Evolutionary conservation across 2,888 invertebrate species (phyloP).

Genomic region (Caenorhabditis angaria): DNA sequence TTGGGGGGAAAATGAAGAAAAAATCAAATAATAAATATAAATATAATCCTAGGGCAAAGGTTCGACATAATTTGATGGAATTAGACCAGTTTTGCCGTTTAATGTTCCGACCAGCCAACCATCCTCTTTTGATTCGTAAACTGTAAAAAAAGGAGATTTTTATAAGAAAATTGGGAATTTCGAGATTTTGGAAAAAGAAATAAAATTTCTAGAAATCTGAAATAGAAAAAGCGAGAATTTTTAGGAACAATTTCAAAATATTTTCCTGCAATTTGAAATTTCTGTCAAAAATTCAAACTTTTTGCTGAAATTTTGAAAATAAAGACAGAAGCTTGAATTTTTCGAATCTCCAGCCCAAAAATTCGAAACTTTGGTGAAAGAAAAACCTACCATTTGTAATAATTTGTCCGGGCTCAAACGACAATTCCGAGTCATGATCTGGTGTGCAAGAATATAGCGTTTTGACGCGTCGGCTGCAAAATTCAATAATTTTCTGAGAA

Average conservation of each 20-base stretch:
- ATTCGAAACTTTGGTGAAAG: neutral
- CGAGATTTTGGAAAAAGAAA: conserved; percentile 9
- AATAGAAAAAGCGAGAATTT: too few relatives aligned
- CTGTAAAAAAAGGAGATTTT: conserved; percentile 76
- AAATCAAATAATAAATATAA: neutral
- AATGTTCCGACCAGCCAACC: conserved; percentile 96
- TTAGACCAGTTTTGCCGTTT: conserved; percentile 71
- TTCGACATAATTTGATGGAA: conserved; percentile 67
- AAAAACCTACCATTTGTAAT: conserved; percentile 87
- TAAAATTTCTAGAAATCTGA: neutral
- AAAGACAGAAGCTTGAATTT: neutral
- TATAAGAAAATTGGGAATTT: neutral
- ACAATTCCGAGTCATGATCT: conserved; percentile 94
- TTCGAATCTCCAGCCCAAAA: neutral
- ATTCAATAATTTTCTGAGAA: conserved; percentile 2
- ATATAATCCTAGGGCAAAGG: conserved; percentile 32
- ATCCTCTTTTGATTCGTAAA: conserved; percentile 89
- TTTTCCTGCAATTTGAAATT: too few relatives aligned
- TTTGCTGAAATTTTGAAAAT: too few relatives aligned
- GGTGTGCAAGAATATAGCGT: conserved; percentile 95
- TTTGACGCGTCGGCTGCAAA: conserved; percentile 80
- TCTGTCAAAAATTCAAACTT: too few relatives aligned
- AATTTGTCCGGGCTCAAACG: conserved; percentile 97
- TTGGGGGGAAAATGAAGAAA: neutral
- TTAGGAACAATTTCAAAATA: too few relatives aligned